Evolutionary conservation across 2,888 invertebrate genomes (phyloP), one percentile per base, ranked within the genome.

Genomic region (Ernsta delagoae): DNA sequence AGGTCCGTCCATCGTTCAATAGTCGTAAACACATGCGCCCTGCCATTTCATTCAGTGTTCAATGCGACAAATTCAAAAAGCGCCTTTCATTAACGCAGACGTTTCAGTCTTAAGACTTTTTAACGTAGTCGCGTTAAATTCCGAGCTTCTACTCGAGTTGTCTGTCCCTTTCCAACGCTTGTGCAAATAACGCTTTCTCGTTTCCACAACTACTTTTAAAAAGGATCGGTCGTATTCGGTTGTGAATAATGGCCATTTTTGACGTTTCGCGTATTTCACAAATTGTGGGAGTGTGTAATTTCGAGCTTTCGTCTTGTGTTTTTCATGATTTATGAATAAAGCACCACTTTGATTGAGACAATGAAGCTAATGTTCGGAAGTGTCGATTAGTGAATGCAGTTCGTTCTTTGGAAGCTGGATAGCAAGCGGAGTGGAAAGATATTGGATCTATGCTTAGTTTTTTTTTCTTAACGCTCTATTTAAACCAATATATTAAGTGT

Each of bases 11-110:
- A 36, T 57, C 57, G 57, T 39, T 57, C 39, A 39, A 57, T 57
- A 57, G 80, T 85, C 82, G 79, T 77, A 82, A 84, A 89, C 88
- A 87, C 89, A 89, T 89, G 91, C 91, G 91, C 91, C 88, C 84
- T 85, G 83, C 84, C 74, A 70, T 56, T 76, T 77, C 75, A 72
- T 73, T 71, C 74, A 70, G 64, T 12, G 43, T 45, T 70, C 63
- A 73, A 77, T 57, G 45, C 78, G 76, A 69, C 74, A 31, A 73
- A 75, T 73, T 77, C 70, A 53, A 71, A 64, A 56, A n/a, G 45
- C 39, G 7, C 31, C 39, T 12, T 48, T 45, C 7, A 12, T 6
- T 59, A 11, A n/a, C 24, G 31, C 8, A 62, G 39, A 12, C 50
- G 24, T 61, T 72, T 69, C 34, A 12, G 5, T 65, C 67, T 1